phyloP scores from a whole-genome alignment of 1,140 invertebrate species.

The Steinernema feltiae region DNA sequence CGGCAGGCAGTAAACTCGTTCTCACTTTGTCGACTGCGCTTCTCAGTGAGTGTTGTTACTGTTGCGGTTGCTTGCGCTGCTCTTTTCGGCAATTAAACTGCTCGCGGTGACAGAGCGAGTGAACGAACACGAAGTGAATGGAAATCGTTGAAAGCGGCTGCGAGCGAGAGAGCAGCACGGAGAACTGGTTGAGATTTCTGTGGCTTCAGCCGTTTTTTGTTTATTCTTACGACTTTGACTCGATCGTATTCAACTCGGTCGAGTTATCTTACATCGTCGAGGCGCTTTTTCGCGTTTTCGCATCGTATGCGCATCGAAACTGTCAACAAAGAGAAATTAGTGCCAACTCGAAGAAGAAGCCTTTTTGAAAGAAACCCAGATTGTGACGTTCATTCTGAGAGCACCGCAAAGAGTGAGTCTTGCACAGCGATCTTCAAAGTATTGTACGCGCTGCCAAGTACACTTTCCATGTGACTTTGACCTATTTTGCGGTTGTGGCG shows the following conservation, averaged over 20 bases:
- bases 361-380: too few relatives aligned
- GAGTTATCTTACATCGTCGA: not conserved
- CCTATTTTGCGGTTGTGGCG: not conserved
- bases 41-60: not conserved
- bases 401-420: too few relatives aligned
- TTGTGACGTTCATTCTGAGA: too few relatives aligned
- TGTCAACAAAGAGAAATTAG: too few relatives aligned
- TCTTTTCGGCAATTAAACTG: slow-evolving; percentile 9
- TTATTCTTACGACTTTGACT: not conserved
- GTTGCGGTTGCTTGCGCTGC: not conserved
- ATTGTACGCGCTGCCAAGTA: too few relatives aligned
- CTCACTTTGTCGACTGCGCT: not conserved
- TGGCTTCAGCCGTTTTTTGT: slow-evolving; percentile 9
- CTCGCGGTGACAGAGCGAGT: not conserved
- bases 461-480: slow-evolving; percentile 6
- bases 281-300: not conserved
- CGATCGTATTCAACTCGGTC: not conserved
- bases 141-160: slow-evolving; percentile 1
- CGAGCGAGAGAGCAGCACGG: not conserved
- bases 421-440: too few relatives aligned
- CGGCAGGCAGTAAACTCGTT: slow-evolving; percentile 5
- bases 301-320: too few relatives aligned
- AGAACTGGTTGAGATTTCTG: not conserved
- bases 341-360: too few relatives aligned
- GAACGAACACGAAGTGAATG: not conserved